Evolutionary conservation across 2,888 invertebrate genomes (phyloP), one percentile per base, ranked within the genome.

Genomic region (Cataglyphis albicans): DNA sequence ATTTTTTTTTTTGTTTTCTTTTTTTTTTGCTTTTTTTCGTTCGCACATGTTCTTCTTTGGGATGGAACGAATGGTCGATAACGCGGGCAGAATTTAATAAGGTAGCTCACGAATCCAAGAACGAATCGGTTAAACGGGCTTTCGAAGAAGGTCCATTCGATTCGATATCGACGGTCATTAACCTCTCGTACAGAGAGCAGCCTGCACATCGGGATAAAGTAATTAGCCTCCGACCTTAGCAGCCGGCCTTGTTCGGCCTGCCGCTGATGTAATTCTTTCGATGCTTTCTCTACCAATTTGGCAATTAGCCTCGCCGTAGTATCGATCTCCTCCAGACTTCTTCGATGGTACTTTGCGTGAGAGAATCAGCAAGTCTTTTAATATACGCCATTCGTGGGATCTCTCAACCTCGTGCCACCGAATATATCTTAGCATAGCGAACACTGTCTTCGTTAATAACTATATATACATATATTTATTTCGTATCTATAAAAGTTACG

Each of bases 241-340:
- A 61, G 83, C 41, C 83, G 78, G 81, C 83, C 67, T 63, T 72
- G 67, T 32, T 68, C 21, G 41, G 76, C 83, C 68, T n/a, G 74
- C 35, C 76, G 81, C 86, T 73, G 59, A 73, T 48, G 76, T 80
- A 84, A 89, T 90, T 90, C 90, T 91, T 91, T 84, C 84, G 75
- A 64, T 78, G 83, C 85, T 90, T 88, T 89, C 88, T 86, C 86
- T 88, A 83, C 88, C 90, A 92, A 91, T 93, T 92, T 92, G 92
- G 88, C 92, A 91, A 93, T 93, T 93, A 91, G 91, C 87, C 87
- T 88, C 90, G 91, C 88, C 89, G 89, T 91, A 88, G 86, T 84
- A 82, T 86, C 88, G 84, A 88, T 52, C 82, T 74, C 44, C 52
- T 48, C 25, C 48, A 59, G 6, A 35, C 32, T n/a, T 21, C 32